Base-by-base conservation (phyloP, 1,140 invertebrate species). In the Oncopeltus fasciatus region DNA sequence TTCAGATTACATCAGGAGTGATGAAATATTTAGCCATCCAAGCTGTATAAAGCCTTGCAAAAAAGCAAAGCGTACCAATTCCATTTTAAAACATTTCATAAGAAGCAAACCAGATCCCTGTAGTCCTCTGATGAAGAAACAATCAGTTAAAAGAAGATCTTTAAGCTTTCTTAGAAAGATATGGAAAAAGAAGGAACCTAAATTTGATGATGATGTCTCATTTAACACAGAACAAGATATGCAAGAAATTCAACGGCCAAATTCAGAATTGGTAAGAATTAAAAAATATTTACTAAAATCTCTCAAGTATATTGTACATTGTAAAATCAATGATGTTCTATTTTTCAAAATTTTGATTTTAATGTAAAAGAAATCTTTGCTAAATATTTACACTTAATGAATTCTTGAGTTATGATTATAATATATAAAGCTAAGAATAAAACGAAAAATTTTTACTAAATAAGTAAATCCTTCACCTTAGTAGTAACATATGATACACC, bases 91-190 rank as follows among this genome's bases (percentile, higher is more conserved):
- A 12, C 49, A 26, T 27, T 53, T 53, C 14, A 21, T 26, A 18
- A 53, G 49, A 26, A 53, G 24, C 24, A 53, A 53, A 27, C 21
- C 14, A 24, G 49, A 53, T 53, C 20, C 14, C 14, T 53, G 49
- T 12, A 53, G 49, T 24, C 49, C 49, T 5, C 26, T 53, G 26
- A 14, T 53, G 21, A 53, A 53, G 26, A 53, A 53, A 53, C 21
- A 2, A 24, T 53, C 66, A 28, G 44, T 64, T 14, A 63, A 63
- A 27, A 65, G 65, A 57, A 57, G 64, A 16, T 65, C 64, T 20
- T 43, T 67, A 2, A 67, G 66, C 60, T 67, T 67, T 57, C 46
- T 67, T 14, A 60, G 53, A 26, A 65, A 47, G 33, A 60, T 67
- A 2, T 65, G 64, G 64, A 65, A 60, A 26, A 60, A 38, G 44